Evolutionary conservation across 2,888 invertebrate species (phyloP).

Genomic region (Macrophya annulata): DNA sequence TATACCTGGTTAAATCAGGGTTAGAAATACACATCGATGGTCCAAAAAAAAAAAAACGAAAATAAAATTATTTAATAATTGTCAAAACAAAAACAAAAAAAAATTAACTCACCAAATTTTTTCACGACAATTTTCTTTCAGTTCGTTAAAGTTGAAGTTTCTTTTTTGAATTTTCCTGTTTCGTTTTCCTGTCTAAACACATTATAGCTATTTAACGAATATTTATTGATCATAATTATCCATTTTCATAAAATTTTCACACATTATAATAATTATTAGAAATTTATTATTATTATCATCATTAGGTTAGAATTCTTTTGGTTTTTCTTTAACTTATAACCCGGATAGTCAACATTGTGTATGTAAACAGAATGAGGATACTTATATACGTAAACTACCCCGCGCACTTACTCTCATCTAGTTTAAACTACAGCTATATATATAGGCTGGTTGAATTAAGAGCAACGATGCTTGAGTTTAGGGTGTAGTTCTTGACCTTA

Average conservation of each 20-base stretch:
- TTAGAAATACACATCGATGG: background rate
- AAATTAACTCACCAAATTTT: background rate
- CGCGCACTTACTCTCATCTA: background rate
- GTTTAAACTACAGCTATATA: background rate
- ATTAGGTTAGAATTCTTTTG: background rate
- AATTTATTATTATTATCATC: too few species aligned
- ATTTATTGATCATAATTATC: background rate
- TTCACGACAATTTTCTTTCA: background rate
- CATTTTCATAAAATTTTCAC: too few species aligned
- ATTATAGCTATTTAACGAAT: background rate
- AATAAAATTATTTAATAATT: background rate
- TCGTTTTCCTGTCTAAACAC: background rate
- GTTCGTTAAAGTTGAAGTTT: background rate
- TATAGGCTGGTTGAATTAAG: background rate
- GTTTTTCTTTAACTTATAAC: too few species aligned
- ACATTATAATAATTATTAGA: too few species aligned
- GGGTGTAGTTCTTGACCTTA: conserved; percentile 3
- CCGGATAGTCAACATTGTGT: background rate
- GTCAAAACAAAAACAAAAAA: background rate
- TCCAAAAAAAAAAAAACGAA: background rate
- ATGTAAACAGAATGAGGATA: background rate
- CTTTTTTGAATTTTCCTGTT: background rate
- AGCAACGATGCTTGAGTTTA: background rate
- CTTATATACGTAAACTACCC: background rate
- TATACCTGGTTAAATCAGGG: background rate